Conservation (phyloP, 2,797 vertebrate genomes). For the Silurus aristotelis region DNA sequence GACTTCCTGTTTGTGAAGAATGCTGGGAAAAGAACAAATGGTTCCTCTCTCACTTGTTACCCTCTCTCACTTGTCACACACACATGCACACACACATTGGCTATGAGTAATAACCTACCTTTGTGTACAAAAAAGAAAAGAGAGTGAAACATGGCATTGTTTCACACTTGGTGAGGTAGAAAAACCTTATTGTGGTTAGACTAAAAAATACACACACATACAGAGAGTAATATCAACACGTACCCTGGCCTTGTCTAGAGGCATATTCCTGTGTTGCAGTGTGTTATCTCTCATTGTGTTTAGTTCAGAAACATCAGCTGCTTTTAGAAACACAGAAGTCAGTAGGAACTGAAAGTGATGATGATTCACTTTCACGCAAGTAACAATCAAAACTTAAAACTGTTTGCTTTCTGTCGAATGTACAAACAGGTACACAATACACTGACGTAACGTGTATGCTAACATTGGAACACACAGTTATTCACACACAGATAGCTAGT, state of each 20-base stretch:
- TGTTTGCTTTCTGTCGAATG: too few species aligned
- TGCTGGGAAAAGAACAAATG: slow-evolving; percentile 48
- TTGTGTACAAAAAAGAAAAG: not conserved
- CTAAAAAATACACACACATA: slow-evolving; percentile 5
- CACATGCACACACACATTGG: slow-evolving; percentile 15
- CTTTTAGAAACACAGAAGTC: slow-evolving; percentile 6
- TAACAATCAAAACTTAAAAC: too few species aligned
- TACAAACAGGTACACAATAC: too few species aligned
- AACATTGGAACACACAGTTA: not conserved
- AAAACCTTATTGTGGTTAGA: slow-evolving; percentile 34
- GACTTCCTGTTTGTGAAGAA: slow-evolving; percentile 52
- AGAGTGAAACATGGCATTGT: slow-evolving; percentile 11
- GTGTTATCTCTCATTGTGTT: not conserved
- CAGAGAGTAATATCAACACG: not conserved
- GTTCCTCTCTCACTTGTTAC: slow-evolving; percentile 49
- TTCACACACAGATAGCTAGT: not conserved
- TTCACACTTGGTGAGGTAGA: slow-evolving; percentile 19
- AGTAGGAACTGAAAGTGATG: not conserved
- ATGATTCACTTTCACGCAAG: not conserved
- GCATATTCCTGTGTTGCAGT: not conserved
- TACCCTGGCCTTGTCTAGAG: not conserved
- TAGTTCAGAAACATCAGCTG: not conserved
- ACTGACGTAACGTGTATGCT: too few species aligned
- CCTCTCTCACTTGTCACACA: slow-evolving; percentile 33
- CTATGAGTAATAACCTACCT: not conserved